Base-by-base conservation (phyloP, 2,113 vertebrate species). In the Clarias macrocephalus region DNA sequence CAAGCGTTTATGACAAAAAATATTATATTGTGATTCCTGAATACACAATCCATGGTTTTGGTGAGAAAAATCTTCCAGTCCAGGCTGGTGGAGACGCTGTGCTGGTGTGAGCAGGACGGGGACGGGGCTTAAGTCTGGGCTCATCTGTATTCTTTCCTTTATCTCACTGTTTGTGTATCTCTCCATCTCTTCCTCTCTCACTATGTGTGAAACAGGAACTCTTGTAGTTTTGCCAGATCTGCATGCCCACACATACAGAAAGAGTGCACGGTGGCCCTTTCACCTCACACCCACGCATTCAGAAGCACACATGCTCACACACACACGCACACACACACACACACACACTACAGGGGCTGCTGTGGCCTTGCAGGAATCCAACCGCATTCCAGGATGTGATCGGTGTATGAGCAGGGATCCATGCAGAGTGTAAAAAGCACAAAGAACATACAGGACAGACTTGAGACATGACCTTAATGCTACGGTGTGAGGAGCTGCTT, bases 131-230 rank as follows among this genome's bases (percentile, higher is more conserved):
- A 33, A 80, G 57, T 13, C 81, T 21, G 57, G 70, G 28, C 52
- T 60, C 82, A 66, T 63, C 85, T 63, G 37, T 84, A 85, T 77
- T 87, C 86, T 37, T 75, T 37, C 65, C 48, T 70, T n/a, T 59
- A 79, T 80, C 82, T 84, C 66, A 85, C 33, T 18, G 70, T 48
- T n/a, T 19, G 13, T 59, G 66, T 54, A 84, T 70, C 19, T 68
- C 59, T 57, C 48, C 42, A 7, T 56, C 42, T 52, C 83, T 80
- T 81, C 25, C 13, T 85, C 60, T 80, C 28, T 11, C 19, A 33
- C 37, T 82, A 75, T 2, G 25, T 52, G 54, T 42, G n/a, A 76
- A 76, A 54, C 18, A 83, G 42, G 57, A 37, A 79, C 56, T 87
- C 60, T 77, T 66, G 28, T 59, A 59, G 9, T 18, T 42, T 33